Base-by-base conservation (phyloP, 2,113 vertebrate genomes). In the Calyptommatus sinebrachiatus region DNA sequence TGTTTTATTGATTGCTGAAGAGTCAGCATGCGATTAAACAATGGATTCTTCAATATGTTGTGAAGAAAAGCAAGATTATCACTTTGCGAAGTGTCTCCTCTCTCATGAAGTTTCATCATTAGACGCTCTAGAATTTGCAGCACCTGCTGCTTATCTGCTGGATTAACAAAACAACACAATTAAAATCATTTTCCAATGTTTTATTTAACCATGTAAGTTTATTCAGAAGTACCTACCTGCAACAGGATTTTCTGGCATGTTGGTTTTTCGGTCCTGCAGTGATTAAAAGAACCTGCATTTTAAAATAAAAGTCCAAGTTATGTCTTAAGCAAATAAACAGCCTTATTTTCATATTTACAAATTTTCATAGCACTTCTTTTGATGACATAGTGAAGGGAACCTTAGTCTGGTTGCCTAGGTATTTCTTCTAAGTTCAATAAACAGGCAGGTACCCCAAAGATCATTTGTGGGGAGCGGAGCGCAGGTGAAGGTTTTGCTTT, bases 1-100 rank as follows among this genome's bases (percentile, higher is more conserved):
- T 99, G 98, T 80, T 94, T 97, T 93, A 99, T 96, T 79, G 97
- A 98, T 87, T 97, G 95, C 94, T 99, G 98, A 77, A 99, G 95
- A 5, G 97, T 98, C 77, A 99, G 94, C 73, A 99, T 97, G 92
- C 98, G 97, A 90, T 92, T 96, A 80, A 99, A 97, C 81, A 99
- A 94, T 0, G 98, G 98, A 76, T 97, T 98, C 89, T 92, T 94
- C 69, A 99, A 93, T 0, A 95, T 96, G 82, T 96, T 96, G 50
- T 86, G 82, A 18, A 99, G 88, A 66, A 92, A 84, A 24, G 92
- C 87, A 78, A 99, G 89, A 45, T 92, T 94, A 29, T 97, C 96
- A 11, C 94, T 94, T 90, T 98, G 97, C 0, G 92, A 96, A 78
- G 92, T 95, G 86, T 99, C 97, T 28, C 96, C 97, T 70, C 91